A percentile compares a stretch with the other conserved stretches of the same genome.
Conservation (phyloP, 2,888 invertebrate genomes). For the Halictus ligatus region DNA sequence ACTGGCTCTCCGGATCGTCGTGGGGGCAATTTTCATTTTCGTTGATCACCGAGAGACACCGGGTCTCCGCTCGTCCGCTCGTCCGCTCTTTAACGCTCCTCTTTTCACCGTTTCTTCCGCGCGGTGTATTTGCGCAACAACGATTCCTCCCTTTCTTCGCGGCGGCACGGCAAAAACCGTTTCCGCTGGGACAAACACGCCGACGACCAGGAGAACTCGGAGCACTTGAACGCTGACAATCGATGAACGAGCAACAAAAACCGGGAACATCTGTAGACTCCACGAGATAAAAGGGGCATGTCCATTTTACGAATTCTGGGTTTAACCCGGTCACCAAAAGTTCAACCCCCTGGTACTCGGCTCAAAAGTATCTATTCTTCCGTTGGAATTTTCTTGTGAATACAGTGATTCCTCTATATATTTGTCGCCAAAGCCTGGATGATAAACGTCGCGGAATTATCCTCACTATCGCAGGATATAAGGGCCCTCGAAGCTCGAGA, state of each 20-base stretch:
- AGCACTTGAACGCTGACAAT: neutral
- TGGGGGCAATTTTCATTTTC: slow-evolving; percentile 60
- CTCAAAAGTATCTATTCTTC: neutral
- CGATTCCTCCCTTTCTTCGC: neutral
- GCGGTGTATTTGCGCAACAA: neutral
- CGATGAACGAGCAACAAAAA: neutral
- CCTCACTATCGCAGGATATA: too few relatives aligned
- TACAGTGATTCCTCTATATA: too few relatives aligned
- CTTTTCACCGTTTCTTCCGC: neutral
- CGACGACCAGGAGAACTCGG: neutral
- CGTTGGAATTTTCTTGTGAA: neutral
- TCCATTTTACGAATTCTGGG: neutral
- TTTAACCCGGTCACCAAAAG: neutral
- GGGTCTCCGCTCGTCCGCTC: neutral
- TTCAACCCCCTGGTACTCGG: neutral
- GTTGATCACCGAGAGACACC: slow-evolving; percentile 33
- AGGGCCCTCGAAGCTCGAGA: too few relatives aligned
- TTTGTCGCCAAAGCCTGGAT: too few relatives aligned
- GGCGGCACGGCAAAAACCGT: neutral
- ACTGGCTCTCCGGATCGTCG: slow-evolving; percentile 44
- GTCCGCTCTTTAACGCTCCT: slow-evolving; percentile 23
- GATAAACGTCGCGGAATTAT: too few relatives aligned
- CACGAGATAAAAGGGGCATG: neutral
- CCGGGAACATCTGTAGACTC: neutral
- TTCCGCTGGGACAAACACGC: neutral